phyloP scores from a whole-genome alignment of 2,888 invertebrate genomes.

The Agrilus biguttatus region DNA sequence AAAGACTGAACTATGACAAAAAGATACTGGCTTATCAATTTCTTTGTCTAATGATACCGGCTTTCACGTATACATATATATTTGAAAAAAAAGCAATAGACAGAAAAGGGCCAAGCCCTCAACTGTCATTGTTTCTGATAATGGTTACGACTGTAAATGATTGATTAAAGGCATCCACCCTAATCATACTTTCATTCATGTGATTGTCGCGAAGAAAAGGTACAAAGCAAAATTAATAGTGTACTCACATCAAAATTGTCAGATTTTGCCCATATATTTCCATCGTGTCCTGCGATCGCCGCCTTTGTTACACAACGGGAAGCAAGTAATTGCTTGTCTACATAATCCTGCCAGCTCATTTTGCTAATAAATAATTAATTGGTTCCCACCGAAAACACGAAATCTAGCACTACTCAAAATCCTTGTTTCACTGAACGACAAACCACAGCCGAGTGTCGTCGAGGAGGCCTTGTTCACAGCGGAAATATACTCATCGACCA shows the following conservation, averaged over 20 bases:
- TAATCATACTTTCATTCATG: too few species aligned
- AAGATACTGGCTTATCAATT: too few species aligned
- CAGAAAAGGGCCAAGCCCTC: constrained; percentile 8
- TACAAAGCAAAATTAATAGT: background rate
- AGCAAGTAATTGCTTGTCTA: constrained; percentile 92
- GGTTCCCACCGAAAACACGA: constrained; percentile 26
- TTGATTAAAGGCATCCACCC: too few species aligned
- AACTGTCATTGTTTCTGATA: constrained; percentile 10
- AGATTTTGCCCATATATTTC: constrained; percentile 90
- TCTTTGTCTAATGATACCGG: too few species aligned
- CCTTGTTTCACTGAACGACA: constrained; percentile 9
- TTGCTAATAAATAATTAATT: constrained; percentile 27
- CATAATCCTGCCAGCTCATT: constrained; percentile 98
- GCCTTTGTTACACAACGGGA: constrained; percentile 90
- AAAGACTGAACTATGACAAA: too few species aligned
- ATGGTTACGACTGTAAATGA: background rate
- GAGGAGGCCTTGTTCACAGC: too few species aligned
- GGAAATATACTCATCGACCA: too few species aligned
- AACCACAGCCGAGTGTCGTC: constrained; percentile 1
- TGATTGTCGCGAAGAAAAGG: too few species aligned
- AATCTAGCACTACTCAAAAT: constrained; percentile 10
- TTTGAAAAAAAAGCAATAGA: too few species aligned
- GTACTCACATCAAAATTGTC: constrained; percentile 84
- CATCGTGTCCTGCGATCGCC: constrained; percentile 89
- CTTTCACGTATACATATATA: too few species aligned